phyloP scores from a whole-genome alignment of 2,888 invertebrate species.

The Leucophenga montana region DNA sequence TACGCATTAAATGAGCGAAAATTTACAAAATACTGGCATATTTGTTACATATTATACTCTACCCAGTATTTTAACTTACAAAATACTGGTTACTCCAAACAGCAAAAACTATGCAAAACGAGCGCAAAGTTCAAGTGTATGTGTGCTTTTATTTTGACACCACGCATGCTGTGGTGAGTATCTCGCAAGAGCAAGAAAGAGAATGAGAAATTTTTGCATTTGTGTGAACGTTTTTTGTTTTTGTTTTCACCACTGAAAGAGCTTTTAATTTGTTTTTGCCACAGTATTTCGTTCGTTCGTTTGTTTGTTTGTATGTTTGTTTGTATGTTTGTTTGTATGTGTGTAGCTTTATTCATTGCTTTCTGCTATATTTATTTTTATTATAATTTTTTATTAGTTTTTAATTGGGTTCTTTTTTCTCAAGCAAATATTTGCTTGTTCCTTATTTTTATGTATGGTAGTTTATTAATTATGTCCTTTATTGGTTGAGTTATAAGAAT shows the following conservation, averaged over 20 bases:
- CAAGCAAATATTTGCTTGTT: constrained; percentile 6
- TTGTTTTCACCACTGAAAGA: not conserved
- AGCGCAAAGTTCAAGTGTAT: no score
- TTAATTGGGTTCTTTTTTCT: constrained; percentile 17
- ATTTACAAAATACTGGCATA: not conserved
- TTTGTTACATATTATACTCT: constrained; percentile 4
- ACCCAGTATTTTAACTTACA: not conserved
- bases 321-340: not conserved
- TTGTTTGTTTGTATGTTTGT: not conserved
- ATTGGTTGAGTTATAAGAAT: no score
- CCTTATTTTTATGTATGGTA: not conserved
- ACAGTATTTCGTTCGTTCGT: not conserved
- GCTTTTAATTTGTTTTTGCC: constrained; percentile 17
- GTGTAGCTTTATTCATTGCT: not conserved
- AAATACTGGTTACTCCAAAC: constrained; percentile 46
- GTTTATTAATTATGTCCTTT: no score
- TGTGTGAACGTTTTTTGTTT: not conserved
- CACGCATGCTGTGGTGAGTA: no score
- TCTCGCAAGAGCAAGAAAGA: not conserved
- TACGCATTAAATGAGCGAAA: not conserved
- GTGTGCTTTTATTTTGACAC: no score
- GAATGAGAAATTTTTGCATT: not conserved
- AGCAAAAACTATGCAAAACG: no score
- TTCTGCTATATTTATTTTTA: constrained; percentile 8
- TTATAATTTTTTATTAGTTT: constrained; percentile 28